Conservation (phyloP, 2,113 vertebrate genomes). For the Lynx canadensis region DNA sequence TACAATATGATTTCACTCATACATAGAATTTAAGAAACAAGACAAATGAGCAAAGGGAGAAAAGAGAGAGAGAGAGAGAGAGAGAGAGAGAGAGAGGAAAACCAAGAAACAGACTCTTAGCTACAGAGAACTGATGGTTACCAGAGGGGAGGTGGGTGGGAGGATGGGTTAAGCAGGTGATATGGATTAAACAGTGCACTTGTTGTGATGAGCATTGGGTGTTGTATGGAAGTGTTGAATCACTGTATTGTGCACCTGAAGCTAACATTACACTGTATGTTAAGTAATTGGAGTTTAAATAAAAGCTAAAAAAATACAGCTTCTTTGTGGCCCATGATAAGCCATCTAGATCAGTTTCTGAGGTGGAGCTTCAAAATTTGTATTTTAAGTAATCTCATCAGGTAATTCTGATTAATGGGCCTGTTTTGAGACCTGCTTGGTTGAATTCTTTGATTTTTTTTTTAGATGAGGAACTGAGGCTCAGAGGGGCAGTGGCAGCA, state of each 20-base stretch:
- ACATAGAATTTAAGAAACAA: background rate
- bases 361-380: background rate
- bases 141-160: background rate
- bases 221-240: background rate
- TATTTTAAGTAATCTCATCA: constrained; percentile 47
- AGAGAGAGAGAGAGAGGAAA: background rate
- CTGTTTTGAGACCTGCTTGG: background rate
- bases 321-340: background rate
- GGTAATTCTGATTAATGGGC: constrained; percentile 35
- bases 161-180: background rate
- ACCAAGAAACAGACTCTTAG: background rate
- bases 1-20: background rate
- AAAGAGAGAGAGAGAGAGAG: background rate
- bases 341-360: constrained; percentile 18
- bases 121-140: background rate
- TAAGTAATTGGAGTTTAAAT: background rate
- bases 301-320: background rate
- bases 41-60: background rate
- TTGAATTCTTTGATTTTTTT: constrained; percentile 31
- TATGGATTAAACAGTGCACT: background rate
- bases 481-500: background rate
- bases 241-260: background rate
- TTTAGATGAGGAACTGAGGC: constrained; percentile 17
- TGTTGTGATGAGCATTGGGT: background rate
- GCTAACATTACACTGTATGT: background rate